Evolutionary conservation across 2,888 invertebrate species (phyloP), one percentile per base, ranked within the genome.

Genomic region (Cremastinae sp.): DNA sequence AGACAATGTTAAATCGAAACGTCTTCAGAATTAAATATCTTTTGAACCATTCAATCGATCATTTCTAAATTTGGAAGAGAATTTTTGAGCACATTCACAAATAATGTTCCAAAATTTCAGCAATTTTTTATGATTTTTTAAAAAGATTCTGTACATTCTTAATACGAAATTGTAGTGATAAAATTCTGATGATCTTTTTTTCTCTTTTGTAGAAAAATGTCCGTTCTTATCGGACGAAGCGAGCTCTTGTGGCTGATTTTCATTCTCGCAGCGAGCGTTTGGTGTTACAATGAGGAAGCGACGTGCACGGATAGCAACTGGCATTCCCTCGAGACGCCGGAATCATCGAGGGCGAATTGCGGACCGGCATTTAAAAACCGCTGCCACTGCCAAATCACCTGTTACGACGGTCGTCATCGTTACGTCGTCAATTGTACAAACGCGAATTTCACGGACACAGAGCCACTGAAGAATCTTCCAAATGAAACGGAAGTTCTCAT

Each of bases 371-470:
- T 92, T 78, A 84, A 90, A 45, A 85, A 86, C 16, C 90, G 90
- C 76, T 94, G 94, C 83, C 86, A 85, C 53, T 94, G 94, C 82
- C 92, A 92, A 12, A 87, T 85, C 55, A 89, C 90, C 41, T 90
- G 90, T 68, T 93, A 92, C 84, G 91, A 93, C 64, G 88, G 90
- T 8, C 80, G 83, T 7, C 84, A 90, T 55, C 91, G 91, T 78
- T 94, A 91, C 80, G 91, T 94, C 7, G 95, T 95, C 0, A 95
- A 95, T 86, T 95, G 95, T 86, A 94, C 94, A 0, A 90, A 93
- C 82, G 89, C 92, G 0, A 91, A 91, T 0, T 93, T 95, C 81
- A 91, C 85, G 0, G 91, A 92, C 75, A 92, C 93, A 0, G 90
- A 90, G 12, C 91, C 94, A 80, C 88, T 95, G 14, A 90, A 91